phyloP scores from a whole-genome alignment of 1,140 invertebrate species.

The Neodiprion lecontei region DNA sequence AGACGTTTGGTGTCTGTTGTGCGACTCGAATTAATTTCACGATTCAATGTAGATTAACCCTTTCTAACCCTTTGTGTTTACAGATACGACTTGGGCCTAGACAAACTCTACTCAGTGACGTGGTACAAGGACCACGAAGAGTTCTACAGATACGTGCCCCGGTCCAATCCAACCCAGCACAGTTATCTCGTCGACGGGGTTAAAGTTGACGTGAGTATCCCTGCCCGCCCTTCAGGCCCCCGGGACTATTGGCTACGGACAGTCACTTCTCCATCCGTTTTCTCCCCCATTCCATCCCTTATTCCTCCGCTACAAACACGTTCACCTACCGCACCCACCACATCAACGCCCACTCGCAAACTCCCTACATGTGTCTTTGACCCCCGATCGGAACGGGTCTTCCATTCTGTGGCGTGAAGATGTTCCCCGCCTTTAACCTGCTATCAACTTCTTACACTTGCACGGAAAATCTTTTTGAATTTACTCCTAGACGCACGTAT shows the following conservation, averaged over 20 bases:
- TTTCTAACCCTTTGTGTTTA: conserved; percentile 31
- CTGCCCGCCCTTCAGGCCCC: too few species aligned
- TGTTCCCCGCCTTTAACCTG: too few species aligned
- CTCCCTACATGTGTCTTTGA: too few species aligned
- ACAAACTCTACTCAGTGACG: conserved; percentile 81
- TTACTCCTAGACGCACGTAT: too few species aligned
- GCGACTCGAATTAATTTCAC: background rate
- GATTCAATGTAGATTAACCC: conserved; percentile 1
- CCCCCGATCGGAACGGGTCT: too few species aligned
- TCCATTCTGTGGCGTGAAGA: too few species aligned
- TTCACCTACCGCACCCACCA: too few species aligned
- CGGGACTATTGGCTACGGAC: background rate
- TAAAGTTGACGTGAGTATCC: conserved; percentile 75
- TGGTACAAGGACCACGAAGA: conserved; percentile 91
- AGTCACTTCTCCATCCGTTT: background rate
- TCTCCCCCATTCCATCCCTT: too few species aligned
- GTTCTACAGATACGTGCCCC: conserved; percentile 83
- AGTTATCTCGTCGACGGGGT: conserved; percentile 75
- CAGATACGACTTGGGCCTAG: conserved; percentile 63
- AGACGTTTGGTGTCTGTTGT: background rate
- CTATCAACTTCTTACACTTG: too few species aligned
- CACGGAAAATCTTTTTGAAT: too few species aligned
- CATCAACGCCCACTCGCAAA: too few species aligned
- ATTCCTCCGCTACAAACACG: too few species aligned
- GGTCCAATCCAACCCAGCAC: conserved; percentile 66